Evolutionary conservation across 1,140 invertebrate genomes (phyloP).

Genomic region (Holotrichia oblita): DNA sequence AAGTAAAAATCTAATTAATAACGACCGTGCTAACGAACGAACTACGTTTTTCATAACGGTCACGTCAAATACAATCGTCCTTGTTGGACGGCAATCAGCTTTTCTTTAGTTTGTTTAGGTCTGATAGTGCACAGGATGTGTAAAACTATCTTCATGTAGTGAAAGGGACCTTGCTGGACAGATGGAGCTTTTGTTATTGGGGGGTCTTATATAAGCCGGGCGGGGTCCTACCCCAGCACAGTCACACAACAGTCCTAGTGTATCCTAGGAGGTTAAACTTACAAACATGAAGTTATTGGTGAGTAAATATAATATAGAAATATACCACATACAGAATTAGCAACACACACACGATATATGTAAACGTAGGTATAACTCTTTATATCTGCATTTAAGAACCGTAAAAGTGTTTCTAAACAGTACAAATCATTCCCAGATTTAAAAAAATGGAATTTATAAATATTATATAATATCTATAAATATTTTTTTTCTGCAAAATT

Average conservation of each 20-base stretch:
- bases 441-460: no score
- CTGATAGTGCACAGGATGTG: conserved; percentile 23
- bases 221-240: conserved; percentile 49
- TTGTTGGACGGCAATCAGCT: not conserved
- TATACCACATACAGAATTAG: conserved; percentile 5
- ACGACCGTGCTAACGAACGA: not conserved
- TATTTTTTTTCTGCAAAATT: no score
- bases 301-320: conserved; percentile 47
- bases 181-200: conserved; percentile 52
- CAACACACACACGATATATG: conserved; percentile 3
- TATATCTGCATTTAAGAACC: no score
- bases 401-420: no score
- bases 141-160: conserved; percentile 45
- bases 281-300: conserved; percentile 58
- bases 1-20: not conserved
- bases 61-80: not conserved
- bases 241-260: conserved; percentile 58
- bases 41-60: not conserved
- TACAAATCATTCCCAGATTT: no score
- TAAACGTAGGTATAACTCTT: no score
- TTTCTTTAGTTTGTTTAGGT: conserved; percentile 22
- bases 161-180: conserved; percentile 61
- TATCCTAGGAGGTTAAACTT: conserved; percentile 54
- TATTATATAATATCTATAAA: no score
- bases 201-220: conserved; percentile 57